Conservation (phyloP, 2,113 vertebrate species). For the Lepus timidus region DNA sequence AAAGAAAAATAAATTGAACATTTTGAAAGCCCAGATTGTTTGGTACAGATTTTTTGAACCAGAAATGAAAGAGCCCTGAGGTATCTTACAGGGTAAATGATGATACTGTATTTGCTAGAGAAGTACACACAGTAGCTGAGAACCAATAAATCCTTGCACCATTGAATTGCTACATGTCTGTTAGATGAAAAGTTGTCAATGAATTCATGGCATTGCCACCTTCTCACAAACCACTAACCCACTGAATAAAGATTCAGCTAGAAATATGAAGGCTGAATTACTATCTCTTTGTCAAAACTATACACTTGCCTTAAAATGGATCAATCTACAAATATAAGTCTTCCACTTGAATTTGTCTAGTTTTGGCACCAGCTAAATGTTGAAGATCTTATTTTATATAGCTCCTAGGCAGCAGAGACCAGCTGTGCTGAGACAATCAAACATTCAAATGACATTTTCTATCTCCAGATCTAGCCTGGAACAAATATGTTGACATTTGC, state of each 20-base stretch:
- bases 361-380: neutral
- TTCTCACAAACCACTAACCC: neutral
- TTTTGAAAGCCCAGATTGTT: slow-evolving; percentile 12
- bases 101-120: neutral
- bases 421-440: neutral
- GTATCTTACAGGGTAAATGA: neutral
- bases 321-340: neutral
- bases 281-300: neutral
- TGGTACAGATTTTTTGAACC: neutral
- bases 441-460: neutral
- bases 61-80: neutral
- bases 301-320: neutral
- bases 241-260: neutral
- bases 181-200: neutral
- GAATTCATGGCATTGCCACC: neutral
- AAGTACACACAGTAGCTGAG: neutral
- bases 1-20: neutral
- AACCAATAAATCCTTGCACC: neutral
- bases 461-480: neutral
- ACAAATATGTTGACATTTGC: neutral
- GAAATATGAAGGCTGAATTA: neutral
- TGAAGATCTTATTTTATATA: neutral
- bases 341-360: neutral
- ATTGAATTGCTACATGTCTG: neutral
- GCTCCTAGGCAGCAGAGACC: neutral